phyloP scores from a whole-genome alignment of 2,113 vertebrate species.

The Forbesichthys papilliferus region DNA sequence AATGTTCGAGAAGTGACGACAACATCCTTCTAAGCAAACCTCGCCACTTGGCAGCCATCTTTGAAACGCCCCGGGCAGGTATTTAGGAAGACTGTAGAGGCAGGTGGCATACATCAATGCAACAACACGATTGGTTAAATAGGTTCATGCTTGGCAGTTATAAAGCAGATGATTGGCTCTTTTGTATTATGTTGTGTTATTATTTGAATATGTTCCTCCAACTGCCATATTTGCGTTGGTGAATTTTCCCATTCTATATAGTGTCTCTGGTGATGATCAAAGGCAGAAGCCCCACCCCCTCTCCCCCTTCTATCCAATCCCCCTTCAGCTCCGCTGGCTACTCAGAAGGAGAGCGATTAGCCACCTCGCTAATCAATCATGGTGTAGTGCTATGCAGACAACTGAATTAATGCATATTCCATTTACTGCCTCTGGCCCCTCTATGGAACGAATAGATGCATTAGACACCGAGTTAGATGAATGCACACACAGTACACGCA shows the following conservation, averaged over 20 bases:
- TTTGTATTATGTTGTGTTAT: no score
- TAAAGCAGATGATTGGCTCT: no score
- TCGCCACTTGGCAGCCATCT: no score
- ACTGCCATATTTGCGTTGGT: no score
- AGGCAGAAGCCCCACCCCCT: slow-evolving; percentile 20
- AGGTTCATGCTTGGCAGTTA: no score
- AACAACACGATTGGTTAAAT: no score
- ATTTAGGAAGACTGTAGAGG: no score
- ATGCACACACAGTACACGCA: slow-evolving; percentile 1
- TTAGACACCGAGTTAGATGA: slow-evolving; percentile 8
- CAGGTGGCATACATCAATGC: no score
- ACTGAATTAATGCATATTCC: slow-evolving; percentile 47
- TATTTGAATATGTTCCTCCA: no score
- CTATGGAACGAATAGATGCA: not conserved
- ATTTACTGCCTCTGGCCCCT: slow-evolving; percentile 10
- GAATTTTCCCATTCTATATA: no score
- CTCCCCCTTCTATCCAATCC: not conserved
- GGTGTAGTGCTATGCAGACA: slow-evolving; percentile 33
- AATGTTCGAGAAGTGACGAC: not conserved
- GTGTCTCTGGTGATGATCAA: not conserved
- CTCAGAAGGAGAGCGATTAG: slow-evolving; percentile 31
- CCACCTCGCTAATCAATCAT: slow-evolving; percentile 41
- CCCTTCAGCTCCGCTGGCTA: slow-evolving; percentile 15
- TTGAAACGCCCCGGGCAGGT: no score
- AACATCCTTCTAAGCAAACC: no score